Conservation (phyloP, 2,797 vertebrate species). For the Hybognathus amarus region DNA sequence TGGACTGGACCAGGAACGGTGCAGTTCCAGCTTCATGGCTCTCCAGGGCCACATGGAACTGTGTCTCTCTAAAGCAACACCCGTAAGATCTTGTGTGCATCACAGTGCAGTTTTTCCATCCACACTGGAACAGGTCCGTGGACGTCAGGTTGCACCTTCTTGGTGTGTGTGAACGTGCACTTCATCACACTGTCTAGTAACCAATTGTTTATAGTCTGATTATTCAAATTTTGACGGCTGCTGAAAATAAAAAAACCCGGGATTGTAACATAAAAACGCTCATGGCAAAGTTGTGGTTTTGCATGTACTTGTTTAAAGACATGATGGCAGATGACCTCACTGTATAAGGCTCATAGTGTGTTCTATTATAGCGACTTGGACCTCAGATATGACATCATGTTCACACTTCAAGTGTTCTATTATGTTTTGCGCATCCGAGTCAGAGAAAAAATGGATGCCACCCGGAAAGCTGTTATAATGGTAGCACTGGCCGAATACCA, state of each 20-base stretch:
- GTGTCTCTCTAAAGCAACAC: constrained; percentile 42
- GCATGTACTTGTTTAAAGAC: constrained; percentile 8
- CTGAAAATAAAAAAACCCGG: too few species aligned
- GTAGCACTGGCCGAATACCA: too few species aligned
- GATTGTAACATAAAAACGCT: constrained; percentile 25
- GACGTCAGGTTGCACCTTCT: constrained; percentile 38
- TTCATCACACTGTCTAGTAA: constrained; percentile 47
- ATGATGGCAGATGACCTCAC: constrained; percentile 14
- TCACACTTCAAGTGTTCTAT: too few species aligned
- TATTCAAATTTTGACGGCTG: constrained; percentile 50
- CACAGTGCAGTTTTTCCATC: constrained; percentile 61
- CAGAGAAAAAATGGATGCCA: too few species aligned
- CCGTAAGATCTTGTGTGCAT: constrained; percentile 41
- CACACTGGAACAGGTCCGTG: constrained; percentile 49
- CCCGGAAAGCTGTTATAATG: too few species aligned
- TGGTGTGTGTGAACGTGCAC: background rate
- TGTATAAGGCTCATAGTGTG: constrained; percentile 32
- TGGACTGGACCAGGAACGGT: constrained; percentile 57
- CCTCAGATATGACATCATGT: too few species aligned
- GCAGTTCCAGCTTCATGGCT: constrained; percentile 59
- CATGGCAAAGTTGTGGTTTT: constrained; percentile 26
- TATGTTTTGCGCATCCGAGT: too few species aligned
- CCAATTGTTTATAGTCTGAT: constrained; percentile 56
- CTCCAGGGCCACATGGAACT: constrained; percentile 63
- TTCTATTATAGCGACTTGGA: too few species aligned